Evolutionary conservation across 35 echinoderm and acorn worm species (phyloP).

Genomic region (Ophioderma brevispina): DNA sequence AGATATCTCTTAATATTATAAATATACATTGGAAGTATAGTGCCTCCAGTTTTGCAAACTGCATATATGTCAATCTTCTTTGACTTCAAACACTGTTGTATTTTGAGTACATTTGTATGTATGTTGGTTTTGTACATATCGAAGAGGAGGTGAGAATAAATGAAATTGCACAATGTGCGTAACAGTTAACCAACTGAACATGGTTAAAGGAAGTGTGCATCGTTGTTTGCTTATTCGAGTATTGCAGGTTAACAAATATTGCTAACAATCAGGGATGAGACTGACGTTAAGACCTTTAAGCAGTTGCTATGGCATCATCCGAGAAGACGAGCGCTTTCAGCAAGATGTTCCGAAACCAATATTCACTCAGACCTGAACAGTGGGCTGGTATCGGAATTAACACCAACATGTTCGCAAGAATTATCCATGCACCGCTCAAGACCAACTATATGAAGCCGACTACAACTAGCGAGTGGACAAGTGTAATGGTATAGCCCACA

Average conservation of each 20-base stretch:
- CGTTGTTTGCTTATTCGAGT: no score
- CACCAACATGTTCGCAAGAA: background rate
- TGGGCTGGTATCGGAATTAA: background rate
- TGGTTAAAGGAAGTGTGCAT: no score
- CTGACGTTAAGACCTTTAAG: background rate
- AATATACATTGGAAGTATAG: no score
- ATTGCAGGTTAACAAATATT: constrained; percentile 19
- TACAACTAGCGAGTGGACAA: constrained; percentile 37
- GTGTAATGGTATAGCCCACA: no score
- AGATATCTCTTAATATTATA: no score
- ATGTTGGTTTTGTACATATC: no score
- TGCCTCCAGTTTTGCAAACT: no score
- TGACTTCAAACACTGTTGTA: no score
- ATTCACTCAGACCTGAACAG: background rate
- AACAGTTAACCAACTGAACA: background rate
- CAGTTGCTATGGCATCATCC: background rate
- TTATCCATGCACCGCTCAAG: background rate
- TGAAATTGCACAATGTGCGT: no score
- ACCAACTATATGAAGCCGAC: background rate
- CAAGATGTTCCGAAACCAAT: background rate
- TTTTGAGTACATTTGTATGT: no score
- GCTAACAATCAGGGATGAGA: background rate
- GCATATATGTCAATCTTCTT: no score
- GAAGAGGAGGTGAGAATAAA: no score
- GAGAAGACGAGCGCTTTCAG: background rate